phyloP scores from a whole-genome alignment of 2,888 invertebrate genomes.

The Drosophila stalkeri region DNA sequence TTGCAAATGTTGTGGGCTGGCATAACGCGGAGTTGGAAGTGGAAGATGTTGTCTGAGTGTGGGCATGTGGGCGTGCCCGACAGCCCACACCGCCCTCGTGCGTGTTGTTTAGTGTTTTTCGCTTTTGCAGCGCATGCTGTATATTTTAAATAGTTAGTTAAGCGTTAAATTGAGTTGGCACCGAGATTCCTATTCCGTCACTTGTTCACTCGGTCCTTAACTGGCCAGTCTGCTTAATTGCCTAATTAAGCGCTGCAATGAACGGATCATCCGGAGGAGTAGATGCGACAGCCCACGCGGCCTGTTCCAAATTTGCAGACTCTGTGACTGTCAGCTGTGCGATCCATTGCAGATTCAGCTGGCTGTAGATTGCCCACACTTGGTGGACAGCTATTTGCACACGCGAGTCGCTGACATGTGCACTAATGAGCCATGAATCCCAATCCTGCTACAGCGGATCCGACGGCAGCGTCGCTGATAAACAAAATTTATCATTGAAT shows the following conservation, averaged over 20 bases:
- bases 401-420: constrained; percentile 56
- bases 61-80: constrained; percentile 21
- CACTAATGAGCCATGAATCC: constrained; percentile 63
- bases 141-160: constrained; percentile 69
- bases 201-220: constrained; percentile 53
- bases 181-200: constrained; percentile 43
- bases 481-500: constrained; percentile 60
- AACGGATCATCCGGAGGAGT: constrained; percentile 34
- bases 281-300: constrained; percentile 56
- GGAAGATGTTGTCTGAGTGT: constrained; percentile 20
- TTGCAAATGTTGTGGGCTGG: constrained; percentile 38
- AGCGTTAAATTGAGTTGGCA: constrained; percentile 75
- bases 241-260: constrained; percentile 68
- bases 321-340: constrained; percentile 18
- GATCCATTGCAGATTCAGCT: constrained; percentile 10
- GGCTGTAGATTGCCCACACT: constrained; percentile 34
- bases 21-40: constrained; percentile 34
- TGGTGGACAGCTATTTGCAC: constrained; percentile 22
- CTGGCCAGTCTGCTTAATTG: constrained; percentile 63
- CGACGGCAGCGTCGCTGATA: constrained; percentile 46
- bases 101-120: constrained; percentile 1
- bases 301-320: constrained; percentile 50
- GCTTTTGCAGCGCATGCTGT: constrained; percentile 48
- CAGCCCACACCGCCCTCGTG: constrained; percentile 21
- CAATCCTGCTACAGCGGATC: constrained; percentile 4